Conservation (phyloP, 2,888 invertebrate species). For the Epiperipatus broadwayi region DNA sequence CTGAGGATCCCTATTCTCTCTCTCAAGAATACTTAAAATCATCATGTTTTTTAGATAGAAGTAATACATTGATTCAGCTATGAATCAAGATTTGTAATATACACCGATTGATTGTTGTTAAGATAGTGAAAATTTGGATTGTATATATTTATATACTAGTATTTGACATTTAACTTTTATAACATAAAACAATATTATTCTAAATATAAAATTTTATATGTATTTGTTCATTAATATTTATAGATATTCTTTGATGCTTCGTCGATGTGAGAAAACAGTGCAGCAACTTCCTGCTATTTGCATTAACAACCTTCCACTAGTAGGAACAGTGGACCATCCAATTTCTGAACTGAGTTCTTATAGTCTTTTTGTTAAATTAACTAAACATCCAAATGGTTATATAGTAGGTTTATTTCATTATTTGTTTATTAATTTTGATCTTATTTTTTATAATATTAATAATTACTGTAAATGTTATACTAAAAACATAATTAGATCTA, state of each 20-base stretch:
- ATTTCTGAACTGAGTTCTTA: constrained; percentile 23
- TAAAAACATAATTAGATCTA: no score
- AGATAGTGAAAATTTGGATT: constrained; percentile 7
- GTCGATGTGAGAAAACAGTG: constrained; percentile 79
- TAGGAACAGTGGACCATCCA: constrained; percentile 41
- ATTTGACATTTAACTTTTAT: background rate
- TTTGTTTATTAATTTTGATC: no score
- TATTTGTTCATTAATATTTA: background rate
- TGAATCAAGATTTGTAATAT: no score
- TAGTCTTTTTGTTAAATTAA: constrained; percentile 25
- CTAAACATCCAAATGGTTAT: constrained; percentile 21
- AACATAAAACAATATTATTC: background rate
- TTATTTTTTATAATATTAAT: no score
- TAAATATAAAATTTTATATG: constrained; percentile 1
- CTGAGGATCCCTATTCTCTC: no score
- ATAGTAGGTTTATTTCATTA: no score
- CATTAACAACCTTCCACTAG: constrained; percentile 59
- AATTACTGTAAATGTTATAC: no score
- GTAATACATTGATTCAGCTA: no score
- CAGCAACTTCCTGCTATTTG: constrained; percentile 80
- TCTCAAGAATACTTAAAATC: no score
- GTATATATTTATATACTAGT: background rate
- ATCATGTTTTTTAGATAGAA: no score
- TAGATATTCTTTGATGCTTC: constrained; percentile 73
- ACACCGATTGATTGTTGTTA: no score